These are phyloP conservation scores for Drosophila engyochracea DNA, from an alignment of 2,888 invertebrate genomes.

Conservation along the genomic window DNA sequence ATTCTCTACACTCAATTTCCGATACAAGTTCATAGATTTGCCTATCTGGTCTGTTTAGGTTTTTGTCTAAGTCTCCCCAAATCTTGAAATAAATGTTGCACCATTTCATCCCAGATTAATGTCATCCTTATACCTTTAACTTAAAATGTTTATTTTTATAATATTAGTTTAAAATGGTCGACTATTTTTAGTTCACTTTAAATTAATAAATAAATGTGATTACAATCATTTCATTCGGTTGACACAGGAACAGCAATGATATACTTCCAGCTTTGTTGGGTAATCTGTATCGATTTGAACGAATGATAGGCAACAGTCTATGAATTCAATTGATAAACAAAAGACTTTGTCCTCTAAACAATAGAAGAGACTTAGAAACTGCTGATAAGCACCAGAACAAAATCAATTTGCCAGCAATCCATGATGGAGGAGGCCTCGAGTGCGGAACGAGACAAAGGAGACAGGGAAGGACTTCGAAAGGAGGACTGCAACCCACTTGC, in stretches of 20 bases:
- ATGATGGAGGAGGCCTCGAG: background rate
- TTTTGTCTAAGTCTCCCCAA: background rate
- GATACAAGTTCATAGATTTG: background rate
- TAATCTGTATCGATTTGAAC: conserved; percentile 45
- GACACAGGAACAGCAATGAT: conserved; percentile 2
- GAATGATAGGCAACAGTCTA: conserved; percentile 32
- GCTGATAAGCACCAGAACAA: conserved; percentile 36
- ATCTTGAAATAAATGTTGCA: background rate
- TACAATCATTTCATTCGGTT: background rate
- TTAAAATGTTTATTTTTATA: background rate
- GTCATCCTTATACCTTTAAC: background rate
- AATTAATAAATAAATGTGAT: background rate
- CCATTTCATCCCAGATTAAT: background rate
- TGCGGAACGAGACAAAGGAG: conserved; percentile 10
- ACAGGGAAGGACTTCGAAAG: conserved; percentile 9
- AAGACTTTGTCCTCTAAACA: conserved; percentile 26
- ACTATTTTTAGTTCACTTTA: background rate
- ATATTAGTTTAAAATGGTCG: background rate
- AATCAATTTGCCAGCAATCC: conserved; percentile 40
- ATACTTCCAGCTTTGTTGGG: conserved; percentile 9
- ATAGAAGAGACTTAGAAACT: conserved; percentile 4
- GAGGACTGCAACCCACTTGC: conserved; percentile 4
- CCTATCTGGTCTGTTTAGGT: background rate
- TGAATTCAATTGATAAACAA: conserved; percentile 46
- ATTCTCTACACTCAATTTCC: background rate